Evolutionary conservation across 2,113 vertebrate genomes (phyloP), one percentile per base, ranked within the genome.

Genomic region (Muntiacus reevesi): DNA sequence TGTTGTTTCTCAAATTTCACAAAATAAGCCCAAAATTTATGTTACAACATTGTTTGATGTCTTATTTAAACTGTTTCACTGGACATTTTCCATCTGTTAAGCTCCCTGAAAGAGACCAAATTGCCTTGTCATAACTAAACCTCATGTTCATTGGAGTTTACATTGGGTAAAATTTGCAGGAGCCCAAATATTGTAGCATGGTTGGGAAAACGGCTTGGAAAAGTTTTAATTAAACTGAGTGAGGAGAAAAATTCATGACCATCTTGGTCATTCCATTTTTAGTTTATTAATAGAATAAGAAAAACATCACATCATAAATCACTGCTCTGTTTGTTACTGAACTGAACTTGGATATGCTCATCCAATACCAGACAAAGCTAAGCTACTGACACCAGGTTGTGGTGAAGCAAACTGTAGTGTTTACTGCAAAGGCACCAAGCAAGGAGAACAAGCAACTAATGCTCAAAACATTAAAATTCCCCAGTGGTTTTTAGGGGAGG

Each of bases 11-110:
- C 23, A 81, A 86, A 64, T 52, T 15, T 19, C 50, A 83, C 21
- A 25, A 89, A 93, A 91, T 59, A 91, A 74, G 33, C 23, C 17
- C 33, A 10, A 74, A 95, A 55, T 88, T 88, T 92, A 76, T 90
- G n/a, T 89, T 76, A 62, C 30, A 81, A 54, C 33, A 83, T 93
- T 96, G 19, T 67, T 92, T 94, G 55, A 85, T 88, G 36, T 45
- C 57, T 98, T 95, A 95, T 74, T 95, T 97, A 94, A 94, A 92
- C n/a, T 82, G 30, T 78, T 87, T 88, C 85, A 78, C 28, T 86
- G 45, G 81, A 94, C 13, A 91, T 92, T 89, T 90, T 89, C 83
- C 81, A 92, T 76, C 52, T 82, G 67, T 59, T 90, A 92, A 95
- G 36, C 59, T 86, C 57, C 62, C 36, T 78, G 59, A 94, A 86